Conservation (phyloP, 2,797 vertebrate species). For the Malacoraja senta region DNA sequence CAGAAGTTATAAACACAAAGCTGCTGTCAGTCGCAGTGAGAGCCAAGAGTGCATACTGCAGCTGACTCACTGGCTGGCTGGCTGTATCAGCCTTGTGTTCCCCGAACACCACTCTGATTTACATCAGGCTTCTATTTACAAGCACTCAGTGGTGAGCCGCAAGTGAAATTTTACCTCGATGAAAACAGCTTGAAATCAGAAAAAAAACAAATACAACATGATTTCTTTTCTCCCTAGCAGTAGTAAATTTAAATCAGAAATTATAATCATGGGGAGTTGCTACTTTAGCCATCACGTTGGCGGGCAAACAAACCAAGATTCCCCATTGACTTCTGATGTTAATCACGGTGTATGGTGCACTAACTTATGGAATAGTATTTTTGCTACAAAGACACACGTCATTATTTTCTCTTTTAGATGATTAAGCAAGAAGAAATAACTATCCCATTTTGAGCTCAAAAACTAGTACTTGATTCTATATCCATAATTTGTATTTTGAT, state of each 20-base stretch:
- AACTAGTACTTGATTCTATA: not conserved
- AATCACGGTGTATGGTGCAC: not conserved
- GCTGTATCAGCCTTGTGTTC: not conserved
- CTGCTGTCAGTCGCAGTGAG: slow-evolving; percentile 8
- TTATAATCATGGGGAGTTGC: slow-evolving; percentile 22
- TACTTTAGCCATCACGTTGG: slow-evolving; percentile 5
- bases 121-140: slow-evolving; percentile 32
- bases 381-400: not conserved
- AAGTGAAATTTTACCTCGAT: slow-evolving; percentile 35
- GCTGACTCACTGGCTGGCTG: not conserved
- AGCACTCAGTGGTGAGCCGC: slow-evolving; percentile 13
- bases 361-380: not conserved
- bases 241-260: slow-evolving; percentile 11
- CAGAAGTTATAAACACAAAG: slow-evolving; percentile 22
- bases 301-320: not conserved
- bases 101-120: slow-evolving; percentile 10
- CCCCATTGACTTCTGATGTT: slow-evolving; percentile 30
- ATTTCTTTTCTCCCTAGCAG: slow-evolving; percentile 23
- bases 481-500: not conserved
- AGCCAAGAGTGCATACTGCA: not conserved
- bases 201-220: slow-evolving; percentile 25
- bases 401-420: not conserved
- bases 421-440: not conserved
- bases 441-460: not conserved
- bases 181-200: slow-evolving; percentile 34